Conservation (phyloP, 2,888 invertebrate species). For the Calephelis perditalis region DNA sequence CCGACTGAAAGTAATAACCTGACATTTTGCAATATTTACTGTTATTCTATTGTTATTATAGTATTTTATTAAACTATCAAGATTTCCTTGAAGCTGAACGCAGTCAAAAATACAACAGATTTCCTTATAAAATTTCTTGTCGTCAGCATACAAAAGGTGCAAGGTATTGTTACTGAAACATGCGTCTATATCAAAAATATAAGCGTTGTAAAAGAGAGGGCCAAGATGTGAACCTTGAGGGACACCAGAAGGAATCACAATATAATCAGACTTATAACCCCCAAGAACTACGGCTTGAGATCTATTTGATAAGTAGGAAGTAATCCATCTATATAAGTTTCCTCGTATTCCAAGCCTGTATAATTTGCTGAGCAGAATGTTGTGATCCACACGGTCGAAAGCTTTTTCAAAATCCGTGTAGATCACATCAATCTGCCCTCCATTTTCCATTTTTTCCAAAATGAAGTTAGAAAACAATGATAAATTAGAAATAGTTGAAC, state of each 20-base stretch:
- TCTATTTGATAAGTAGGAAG: not conserved
- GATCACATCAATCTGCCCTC: not conserved
- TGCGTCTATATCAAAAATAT: too few species aligned
- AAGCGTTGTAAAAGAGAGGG: too few species aligned
- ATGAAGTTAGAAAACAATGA: not conserved
- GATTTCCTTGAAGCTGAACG: too few species aligned
- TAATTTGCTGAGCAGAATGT: not conserved
- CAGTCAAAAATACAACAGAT: conserved; percentile 43
- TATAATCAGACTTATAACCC: too few species aligned
- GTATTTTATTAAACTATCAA: too few species aligned
- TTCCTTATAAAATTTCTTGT: not conserved
- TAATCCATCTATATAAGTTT: not conserved
- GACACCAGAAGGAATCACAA: too few species aligned
- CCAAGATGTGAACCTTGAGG: too few species aligned
- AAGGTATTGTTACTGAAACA: not conserved
- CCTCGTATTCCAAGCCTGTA: not conserved
- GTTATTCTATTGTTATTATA: too few species aligned
- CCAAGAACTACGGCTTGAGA: conserved; percentile 1
- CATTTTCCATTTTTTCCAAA: not conserved
- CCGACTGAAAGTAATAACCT: too few species aligned
- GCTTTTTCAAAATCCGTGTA: not conserved
- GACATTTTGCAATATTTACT: too few species aligned
- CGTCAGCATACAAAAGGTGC: too few species aligned
- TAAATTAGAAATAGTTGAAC: not conserved
- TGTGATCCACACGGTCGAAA: not conserved